A percentile compares a stretch with the other conserved stretches of the same genome.
phyloP scores from a whole-genome alignment of 2,888 invertebrate species.

The Cephus sareptanus region DNA sequence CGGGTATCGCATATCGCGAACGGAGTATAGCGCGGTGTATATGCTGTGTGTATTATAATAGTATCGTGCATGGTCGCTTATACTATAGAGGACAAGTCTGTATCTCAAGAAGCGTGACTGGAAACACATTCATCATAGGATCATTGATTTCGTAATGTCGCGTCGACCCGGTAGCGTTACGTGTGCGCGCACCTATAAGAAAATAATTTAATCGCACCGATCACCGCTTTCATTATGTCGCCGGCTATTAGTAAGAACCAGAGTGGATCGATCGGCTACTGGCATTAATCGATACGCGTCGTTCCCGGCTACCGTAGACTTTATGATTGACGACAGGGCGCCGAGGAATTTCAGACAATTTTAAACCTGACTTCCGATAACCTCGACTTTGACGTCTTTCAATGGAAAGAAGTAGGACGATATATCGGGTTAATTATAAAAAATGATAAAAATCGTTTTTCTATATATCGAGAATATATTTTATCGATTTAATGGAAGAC shows the following conservation, averaged over 20 bases:
- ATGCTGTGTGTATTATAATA: neutral
- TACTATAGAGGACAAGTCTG: neutral
- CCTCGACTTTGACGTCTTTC: neutral
- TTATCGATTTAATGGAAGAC: neutral
- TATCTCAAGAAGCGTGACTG: constrained; percentile 2
- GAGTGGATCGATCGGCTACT: constrained; percentile 23
- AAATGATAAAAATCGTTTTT: no score
- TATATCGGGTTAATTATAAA: neutral
- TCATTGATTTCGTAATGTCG: neutral
- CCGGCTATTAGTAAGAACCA: neutral
- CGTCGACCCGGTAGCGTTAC: neutral
- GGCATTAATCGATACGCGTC: constrained; percentile 30
- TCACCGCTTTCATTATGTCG: neutral
- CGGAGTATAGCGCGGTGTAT: neutral
- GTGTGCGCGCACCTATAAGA: neutral
- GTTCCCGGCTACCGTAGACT: neutral
- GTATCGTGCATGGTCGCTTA: neutral
- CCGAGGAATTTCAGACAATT: neutral
- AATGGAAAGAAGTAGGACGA: neutral
- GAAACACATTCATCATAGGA: constrained; percentile 16
- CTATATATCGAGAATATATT: neutral
- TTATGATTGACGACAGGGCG: neutral
- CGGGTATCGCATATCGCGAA: neutral
- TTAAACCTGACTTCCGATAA: neutral
- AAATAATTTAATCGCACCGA: constrained; percentile 7